Percentiles rank a stretch among this genome's conserved stretches.
Evolutionary conservation across 2,888 invertebrate species (phyloP).

Genomic region (Branchipolynoe longqiensis): DNA sequence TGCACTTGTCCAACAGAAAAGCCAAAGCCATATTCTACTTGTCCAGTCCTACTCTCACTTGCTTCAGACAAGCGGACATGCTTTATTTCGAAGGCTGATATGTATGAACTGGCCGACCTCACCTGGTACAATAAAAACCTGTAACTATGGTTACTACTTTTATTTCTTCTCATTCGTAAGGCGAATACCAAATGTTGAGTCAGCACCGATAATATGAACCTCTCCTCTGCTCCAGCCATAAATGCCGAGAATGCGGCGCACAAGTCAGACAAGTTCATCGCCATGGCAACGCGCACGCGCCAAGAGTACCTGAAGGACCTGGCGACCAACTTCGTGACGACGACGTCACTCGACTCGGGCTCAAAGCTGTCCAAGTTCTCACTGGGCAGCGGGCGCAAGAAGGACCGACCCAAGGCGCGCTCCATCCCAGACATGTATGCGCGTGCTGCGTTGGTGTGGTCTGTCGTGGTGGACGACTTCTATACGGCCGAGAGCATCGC

Average conservation of each 20-base stretch:
- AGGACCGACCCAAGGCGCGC: slow-evolving; percentile 88
- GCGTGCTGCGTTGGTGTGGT: slow-evolving; percentile 82
- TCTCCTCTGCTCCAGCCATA: slow-evolving; percentile 88
- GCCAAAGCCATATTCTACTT: no score
- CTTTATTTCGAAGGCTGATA: no score
- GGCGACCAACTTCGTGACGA: slow-evolving; percentile 91
- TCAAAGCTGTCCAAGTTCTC: slow-evolving; percentile 85
- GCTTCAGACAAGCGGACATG: no score
- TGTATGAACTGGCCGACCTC: no score
- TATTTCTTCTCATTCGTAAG: no score
- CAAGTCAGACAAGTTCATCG: slow-evolving; percentile 96
- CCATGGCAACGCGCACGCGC: slow-evolving; percentile 96
- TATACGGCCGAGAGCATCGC: slow-evolving; percentile 84
- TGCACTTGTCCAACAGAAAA: no score
- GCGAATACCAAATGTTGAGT: no score
- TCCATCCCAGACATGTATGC: slow-evolving; percentile 87
- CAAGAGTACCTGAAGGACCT: slow-evolving; percentile 97
- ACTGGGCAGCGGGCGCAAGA: slow-evolving; percentile 87
- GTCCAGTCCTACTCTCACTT: no score
- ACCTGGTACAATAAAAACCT: no score
- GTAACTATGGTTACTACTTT: no score
- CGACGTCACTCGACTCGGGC: slow-evolving; percentile 87
- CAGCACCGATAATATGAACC: no score
- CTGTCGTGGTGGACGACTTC: slow-evolving; percentile 79
- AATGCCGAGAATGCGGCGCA: slow-evolving; percentile 98